Evolutionary conservation across 2,113 vertebrate species (phyloP).

Genomic region (Ceratotherium simum): DNA sequence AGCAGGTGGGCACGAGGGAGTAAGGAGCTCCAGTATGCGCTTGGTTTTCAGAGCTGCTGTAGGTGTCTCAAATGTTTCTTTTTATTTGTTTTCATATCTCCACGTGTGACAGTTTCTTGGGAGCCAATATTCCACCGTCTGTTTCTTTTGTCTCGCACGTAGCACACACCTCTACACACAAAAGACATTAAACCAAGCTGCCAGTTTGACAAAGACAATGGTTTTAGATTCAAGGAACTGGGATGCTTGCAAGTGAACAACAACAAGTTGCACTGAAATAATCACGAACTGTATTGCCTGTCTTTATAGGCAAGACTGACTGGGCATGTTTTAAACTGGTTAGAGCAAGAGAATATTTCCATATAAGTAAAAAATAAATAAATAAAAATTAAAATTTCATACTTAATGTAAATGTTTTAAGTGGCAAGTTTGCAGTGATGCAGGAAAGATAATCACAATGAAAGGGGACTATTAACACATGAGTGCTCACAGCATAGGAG

Average conservation of each 20-base stretch:
- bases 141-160: background rate
- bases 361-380: background rate
- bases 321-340: slow-evolving; percentile 8
- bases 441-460: slow-evolving; percentile 25
- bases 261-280: background rate
- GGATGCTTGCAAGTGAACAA: background rate
- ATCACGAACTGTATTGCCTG: background rate
- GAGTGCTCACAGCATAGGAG: background rate
- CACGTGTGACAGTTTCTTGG: background rate
- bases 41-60: background rate
- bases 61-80: background rate
- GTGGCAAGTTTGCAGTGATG: slow-evolving; percentile 38
- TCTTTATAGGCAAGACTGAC: background rate
- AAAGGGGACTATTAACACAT: slow-evolving; percentile 22
- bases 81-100: background rate
- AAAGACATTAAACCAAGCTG: background rate
- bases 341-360: background rate
- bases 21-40: background rate
- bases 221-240: slow-evolving; percentile 32
- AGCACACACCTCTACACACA: background rate
- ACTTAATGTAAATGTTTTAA: slow-evolving; percentile 48
- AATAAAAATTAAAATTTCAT: slow-evolving; percentile 29
- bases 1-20: background rate
- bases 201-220: background rate
- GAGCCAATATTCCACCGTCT: background rate